Evolutionary conservation across 1,140 invertebrate species (phyloP).

Genomic region (Calephelis virginiensis): DNA sequence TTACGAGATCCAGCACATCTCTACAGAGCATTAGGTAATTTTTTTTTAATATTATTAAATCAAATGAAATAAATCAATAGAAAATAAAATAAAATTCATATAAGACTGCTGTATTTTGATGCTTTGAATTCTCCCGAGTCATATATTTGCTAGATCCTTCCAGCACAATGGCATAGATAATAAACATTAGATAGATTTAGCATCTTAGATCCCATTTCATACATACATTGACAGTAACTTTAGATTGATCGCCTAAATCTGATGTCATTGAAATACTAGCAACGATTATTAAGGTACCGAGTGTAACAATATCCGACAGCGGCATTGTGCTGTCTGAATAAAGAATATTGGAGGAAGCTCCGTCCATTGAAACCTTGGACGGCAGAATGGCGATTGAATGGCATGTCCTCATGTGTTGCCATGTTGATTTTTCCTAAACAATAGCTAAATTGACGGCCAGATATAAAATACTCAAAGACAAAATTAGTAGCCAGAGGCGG

Average conservation of each 20-base stretch:
- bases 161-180: neutral
- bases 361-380: constrained; percentile 59
- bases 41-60: too few species aligned
- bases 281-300: constrained; percentile 14
- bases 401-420: constrained; percentile 25
- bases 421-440: constrained; percentile 20
- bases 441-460: constrained; percentile 36
- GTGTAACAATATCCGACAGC: constrained; percentile 45
- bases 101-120: too few species aligned
- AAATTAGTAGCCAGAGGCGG: constrained; percentile 43
- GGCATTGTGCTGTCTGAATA: constrained; percentile 63
- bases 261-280: constrained; percentile 64
- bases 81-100: too few species aligned
- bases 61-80: too few species aligned
- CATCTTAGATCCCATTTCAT: neutral
- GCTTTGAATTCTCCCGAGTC: too few species aligned
- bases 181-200: neutral
- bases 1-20: too few species aligned
- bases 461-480: constrained; percentile 32
- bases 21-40: too few species aligned
- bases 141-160: neutral
- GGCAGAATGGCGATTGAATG: constrained; percentile 54
- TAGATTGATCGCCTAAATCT: constrained; percentile 43
- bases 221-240: constrained; percentile 25
- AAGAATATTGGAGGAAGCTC: constrained; percentile 60